Percentiles rank a stretch among this genome's conserved stretches.
phyloP scores from a whole-genome alignment of 2,113 vertebrate genomes.

The Narcine bancroftii region DNA sequence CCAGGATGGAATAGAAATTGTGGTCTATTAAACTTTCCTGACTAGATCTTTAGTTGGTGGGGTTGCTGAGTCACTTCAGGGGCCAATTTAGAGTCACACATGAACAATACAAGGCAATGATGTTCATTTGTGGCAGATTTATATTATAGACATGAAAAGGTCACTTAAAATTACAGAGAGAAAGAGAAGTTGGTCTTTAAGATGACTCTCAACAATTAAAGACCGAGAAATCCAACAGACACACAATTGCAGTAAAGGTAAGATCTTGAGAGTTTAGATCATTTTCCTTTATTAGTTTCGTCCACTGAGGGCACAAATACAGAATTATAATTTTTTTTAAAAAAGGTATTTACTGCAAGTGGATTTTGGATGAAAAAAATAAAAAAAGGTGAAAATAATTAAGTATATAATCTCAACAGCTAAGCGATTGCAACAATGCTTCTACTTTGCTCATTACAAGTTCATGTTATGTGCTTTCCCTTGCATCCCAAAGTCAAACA shows the following conservation, averaged over 20 bases:
- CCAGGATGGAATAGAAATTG: too few relatives aligned
- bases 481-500: not conserved
- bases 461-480: not conserved
- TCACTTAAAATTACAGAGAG: too few relatives aligned
- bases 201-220: not conserved
- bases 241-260: not conserved
- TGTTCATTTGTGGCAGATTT: not conserved
- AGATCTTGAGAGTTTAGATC: not conserved
- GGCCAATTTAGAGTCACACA: too few relatives aligned
- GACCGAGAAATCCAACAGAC: not conserved
- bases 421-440: not conserved
- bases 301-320: not conserved
- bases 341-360: not conserved
- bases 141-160: not conserved
- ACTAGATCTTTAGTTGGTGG: too few relatives aligned
- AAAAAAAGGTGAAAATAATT: not conserved
- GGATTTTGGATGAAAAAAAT: too few relatives aligned
- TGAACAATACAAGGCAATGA: too few relatives aligned
- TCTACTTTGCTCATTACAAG: not conserved
- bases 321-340: not conserved
- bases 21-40: too few relatives aligned
- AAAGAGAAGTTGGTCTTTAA: not conserved
- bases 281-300: not conserved
- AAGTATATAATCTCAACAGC: not conserved
- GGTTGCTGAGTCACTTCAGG: too few relatives aligned